Percentiles rank a stretch among this genome's conserved stretches.
Evolutionary conservation across 2,113 vertebrate genomes (phyloP).

Genomic region (Numida meleagris): DNA sequence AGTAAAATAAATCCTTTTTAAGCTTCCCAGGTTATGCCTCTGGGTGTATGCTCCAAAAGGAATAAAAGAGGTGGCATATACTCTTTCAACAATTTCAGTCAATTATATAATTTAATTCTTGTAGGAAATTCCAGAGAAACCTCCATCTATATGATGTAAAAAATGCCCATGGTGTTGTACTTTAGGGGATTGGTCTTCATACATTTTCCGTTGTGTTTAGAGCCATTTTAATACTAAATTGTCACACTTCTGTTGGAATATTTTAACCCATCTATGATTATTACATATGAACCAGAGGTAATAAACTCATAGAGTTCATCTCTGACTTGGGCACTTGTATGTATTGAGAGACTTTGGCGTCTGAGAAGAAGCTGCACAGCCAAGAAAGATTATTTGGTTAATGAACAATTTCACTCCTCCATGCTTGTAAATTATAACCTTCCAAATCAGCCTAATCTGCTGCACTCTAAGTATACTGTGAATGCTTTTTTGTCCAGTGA

Average conservation of each 20-base stretch:
- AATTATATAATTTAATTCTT: neutral
- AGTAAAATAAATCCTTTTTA: conserved; percentile 45
- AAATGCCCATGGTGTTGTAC: neutral
- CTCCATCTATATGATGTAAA: neutral
- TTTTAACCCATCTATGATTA: neutral
- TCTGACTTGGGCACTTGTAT: neutral
- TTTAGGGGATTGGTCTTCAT: neutral
- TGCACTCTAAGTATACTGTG: neutral
- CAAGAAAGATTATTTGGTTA: neutral
- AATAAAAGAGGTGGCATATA: neutral
- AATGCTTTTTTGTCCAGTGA: neutral
- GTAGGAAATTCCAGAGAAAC: neutral
- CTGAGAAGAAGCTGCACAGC: neutral
- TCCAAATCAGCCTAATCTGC: neutral
- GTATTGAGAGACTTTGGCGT: neutral
- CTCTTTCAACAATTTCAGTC: neutral
- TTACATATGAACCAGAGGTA: neutral
- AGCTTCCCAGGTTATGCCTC: conserved; percentile 1
- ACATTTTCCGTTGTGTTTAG: neutral
- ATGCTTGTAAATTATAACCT: neutral
- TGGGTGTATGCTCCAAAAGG: neutral
- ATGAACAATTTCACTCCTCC: neutral
- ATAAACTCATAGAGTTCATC: neutral
- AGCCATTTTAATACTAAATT: neutral
- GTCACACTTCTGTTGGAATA: neutral